phyloP scores from a whole-genome alignment of 2,113 vertebrate genomes.

The Mus spicilegus region DNA sequence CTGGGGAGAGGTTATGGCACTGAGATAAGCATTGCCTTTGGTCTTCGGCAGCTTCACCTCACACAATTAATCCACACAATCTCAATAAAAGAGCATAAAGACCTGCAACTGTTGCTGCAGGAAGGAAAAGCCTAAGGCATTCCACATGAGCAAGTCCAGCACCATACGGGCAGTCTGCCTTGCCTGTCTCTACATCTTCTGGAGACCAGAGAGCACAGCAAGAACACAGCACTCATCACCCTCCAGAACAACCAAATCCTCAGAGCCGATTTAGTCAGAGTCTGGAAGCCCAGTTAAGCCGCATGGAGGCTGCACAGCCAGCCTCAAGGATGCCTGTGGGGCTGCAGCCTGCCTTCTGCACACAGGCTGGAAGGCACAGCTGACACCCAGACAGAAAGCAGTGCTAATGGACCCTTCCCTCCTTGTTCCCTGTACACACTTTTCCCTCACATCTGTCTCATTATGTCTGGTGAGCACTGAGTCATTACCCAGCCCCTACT shows the following conservation, averaged over 20 bases:
- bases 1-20: neutral
- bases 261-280: neutral
- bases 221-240: neutral
- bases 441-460: neutral
- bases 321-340: too few species aligned
- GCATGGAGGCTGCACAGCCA: rapidly evolving
- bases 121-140: neutral
- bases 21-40: neutral
- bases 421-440: neutral
- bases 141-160: neutral
- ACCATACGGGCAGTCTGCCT: neutral
- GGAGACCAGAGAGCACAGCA: neutral
- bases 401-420: neutral
- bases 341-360: neutral
- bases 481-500: neutral
- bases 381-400: neutral
- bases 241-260: neutral
- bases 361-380: neutral
- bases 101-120: neutral
- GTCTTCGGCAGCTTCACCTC: neutral
- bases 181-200: neutral
- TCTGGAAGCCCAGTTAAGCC: neutral
- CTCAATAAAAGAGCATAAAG: slow-evolving; percentile 31
- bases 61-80: slow-evolving; percentile 1
- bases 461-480: neutral